These are phyloP conservation scores for Lampropteryx suffumata DNA, from an alignment of 2,888 invertebrate species.

Conservation along the genomic window DNA sequence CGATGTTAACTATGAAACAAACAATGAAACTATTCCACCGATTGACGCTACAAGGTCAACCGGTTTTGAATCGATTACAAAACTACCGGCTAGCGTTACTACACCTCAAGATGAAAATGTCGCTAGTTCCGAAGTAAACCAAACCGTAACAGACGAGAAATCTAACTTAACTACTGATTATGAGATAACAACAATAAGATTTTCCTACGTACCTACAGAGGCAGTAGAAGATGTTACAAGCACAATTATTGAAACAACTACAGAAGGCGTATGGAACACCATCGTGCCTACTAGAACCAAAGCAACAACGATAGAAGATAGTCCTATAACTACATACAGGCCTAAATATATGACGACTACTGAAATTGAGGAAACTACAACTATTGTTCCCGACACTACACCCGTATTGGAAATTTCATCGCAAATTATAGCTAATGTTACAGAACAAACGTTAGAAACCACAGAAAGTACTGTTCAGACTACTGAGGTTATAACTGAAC, in stretches of 20 bases:
- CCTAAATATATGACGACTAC: constrained; percentile 63
- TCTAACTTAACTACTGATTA: constrained; percentile 56
- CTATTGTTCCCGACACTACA: constrained; percentile 54
- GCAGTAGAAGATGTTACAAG: constrained; percentile 41
- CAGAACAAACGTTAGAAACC: constrained; percentile 38
- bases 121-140: constrained; percentile 52
- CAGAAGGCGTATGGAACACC: constrained; percentile 57
- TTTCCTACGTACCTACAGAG: constrained; percentile 68
- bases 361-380: constrained; percentile 58
- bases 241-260: constrained; percentile 39
- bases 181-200: constrained; percentile 75
- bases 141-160: constrained; percentile 45
- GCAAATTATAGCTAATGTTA: constrained; percentile 50
- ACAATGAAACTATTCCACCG: constrained; percentile 55
- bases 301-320: constrained; percentile 50
- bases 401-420: constrained; percentile 59
- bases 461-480: constrained; percentile 30
- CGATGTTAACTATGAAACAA: too few species aligned
- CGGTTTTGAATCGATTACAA: constrained; percentile 78
- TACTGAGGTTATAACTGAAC: constrained; percentile 28
- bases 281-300: constrained; percentile 56
- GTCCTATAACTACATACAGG: constrained; percentile 70
- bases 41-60: constrained; percentile 62
- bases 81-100: constrained; percentile 69
- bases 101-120: constrained; percentile 68